phyloP scores from a whole-genome alignment of 2,888 invertebrate genomes.

The Sclerodermus sp. region DNA sequence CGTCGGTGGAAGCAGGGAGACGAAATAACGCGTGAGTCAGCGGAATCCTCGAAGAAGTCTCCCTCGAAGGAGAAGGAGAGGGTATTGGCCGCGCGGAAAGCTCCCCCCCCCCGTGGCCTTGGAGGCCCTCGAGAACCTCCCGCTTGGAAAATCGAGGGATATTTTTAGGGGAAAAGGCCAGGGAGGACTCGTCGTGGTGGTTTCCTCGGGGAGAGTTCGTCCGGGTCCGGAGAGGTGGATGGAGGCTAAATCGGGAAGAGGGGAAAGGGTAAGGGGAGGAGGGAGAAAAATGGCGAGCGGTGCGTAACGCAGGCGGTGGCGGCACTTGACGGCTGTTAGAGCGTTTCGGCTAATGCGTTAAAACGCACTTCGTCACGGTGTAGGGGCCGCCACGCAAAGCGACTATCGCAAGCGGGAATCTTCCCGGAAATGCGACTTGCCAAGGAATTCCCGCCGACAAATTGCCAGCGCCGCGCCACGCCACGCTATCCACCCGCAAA shows the following conservation, averaged over 20 bases:
- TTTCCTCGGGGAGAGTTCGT: background rate
- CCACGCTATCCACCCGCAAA: too few species aligned
- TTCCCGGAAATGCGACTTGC: constrained; percentile 7
- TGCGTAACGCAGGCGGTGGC: constrained; percentile 26
- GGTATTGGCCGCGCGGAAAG: background rate
- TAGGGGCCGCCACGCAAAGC: constrained; percentile 24
- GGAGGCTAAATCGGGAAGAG: too few species aligned
- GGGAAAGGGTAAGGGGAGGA: too few species aligned
- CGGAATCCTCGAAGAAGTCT: too few species aligned
- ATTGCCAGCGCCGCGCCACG: too few species aligned
- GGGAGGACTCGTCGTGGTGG: background rate
- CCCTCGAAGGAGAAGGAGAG: background rate
- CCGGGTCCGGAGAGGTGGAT: background rate
- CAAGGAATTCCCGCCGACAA: too few species aligned
- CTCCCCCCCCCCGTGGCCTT: too few species aligned
- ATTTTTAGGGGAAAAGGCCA: background rate
- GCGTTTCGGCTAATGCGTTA: constrained; percentile 37
- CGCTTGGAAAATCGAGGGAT: too few species aligned
- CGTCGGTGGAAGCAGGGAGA: too few species aligned
- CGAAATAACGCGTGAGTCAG: too few species aligned
- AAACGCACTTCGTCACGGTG: constrained; percentile 39
- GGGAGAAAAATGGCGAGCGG: too few species aligned
- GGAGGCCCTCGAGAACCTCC: background rate
- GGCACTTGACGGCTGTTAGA: constrained; percentile 39
- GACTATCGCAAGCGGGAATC: background rate